Percentiles rank a stretch among this genome's conserved stretches.
Evolutionary conservation across 2,888 invertebrate genomes (phyloP).

Genomic region (Fragum fragum): DNA sequence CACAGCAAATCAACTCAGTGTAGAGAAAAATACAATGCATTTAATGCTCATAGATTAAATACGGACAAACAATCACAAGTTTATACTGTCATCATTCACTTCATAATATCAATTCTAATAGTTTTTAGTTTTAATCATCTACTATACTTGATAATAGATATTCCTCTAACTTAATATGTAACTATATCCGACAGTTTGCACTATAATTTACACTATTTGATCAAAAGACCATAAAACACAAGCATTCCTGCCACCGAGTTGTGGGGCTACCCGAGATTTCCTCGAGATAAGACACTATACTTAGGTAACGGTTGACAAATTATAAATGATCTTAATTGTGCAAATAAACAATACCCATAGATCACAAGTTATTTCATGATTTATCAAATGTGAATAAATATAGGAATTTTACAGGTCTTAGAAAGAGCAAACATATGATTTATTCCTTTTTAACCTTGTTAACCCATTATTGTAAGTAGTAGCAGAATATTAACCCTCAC

Average conservation of each 20-base stretch:
- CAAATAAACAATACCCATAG: constrained; percentile 29
- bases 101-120: no score
- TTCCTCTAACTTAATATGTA: not conserved
- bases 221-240: not conserved
- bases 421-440: no score
- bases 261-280: constrained; percentile 3
- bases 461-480: no score
- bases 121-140: no score
- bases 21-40: no score
- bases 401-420: not conserved
- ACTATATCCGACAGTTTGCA: not conserved
- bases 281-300: not conserved
- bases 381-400: not conserved
- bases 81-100: no score
- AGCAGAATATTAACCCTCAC: no score
- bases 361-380: constrained; percentile 36
- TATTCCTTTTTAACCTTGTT: no score
- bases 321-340: constrained; percentile 30
- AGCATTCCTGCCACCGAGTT: not conserved
- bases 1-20: no score
- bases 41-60: no score
- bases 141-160: no score
- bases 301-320: constrained; percentile 19
- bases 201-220: not conserved
- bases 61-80: no score